Evolutionary conservation across 2,797 vertebrate species (phyloP).

Genomic region (Hipposideros larvatus): DNA sequence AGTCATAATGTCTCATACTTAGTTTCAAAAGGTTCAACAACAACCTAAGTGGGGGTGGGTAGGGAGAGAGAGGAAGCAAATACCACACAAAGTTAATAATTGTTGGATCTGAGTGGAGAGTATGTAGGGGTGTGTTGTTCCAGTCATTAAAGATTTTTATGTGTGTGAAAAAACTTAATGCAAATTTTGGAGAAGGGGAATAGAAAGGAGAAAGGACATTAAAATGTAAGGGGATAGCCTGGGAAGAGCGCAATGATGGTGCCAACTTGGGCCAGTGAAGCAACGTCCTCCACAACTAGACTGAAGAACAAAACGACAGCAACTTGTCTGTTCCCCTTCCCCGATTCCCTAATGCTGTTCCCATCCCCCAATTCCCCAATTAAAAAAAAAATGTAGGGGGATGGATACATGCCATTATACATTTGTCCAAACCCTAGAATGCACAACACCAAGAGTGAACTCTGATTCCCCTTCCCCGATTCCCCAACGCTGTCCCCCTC

Average conservation of each 20-base stretch:
- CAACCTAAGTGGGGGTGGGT: no score
- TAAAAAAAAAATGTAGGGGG: not conserved
- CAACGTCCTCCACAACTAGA: no score
- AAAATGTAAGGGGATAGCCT: not conserved
- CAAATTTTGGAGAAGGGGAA: not conserved
- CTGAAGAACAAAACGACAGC: no score
- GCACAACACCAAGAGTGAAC: not conserved
- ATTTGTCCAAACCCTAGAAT: not conserved
- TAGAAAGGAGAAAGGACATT: not conserved
- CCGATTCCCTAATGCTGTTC: no score
- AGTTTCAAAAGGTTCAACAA: not conserved
- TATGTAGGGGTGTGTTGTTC: not conserved
- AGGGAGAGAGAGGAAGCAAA: not conserved
- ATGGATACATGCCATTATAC: not conserved
- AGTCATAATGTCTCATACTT: not conserved
- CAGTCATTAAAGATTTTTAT: not conserved
- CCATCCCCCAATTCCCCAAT: no score
- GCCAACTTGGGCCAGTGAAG: no score
- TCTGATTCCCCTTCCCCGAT: no score
- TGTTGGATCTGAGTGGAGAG: not conserved
- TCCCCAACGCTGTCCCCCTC: no score
- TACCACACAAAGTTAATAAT: not conserved
- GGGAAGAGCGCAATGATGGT: no score
- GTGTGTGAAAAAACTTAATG: not conserved
- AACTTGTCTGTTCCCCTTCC: no score